A percentile compares a stretch with the other conserved stretches of the same genome.
Evolutionary conservation across 2,888 invertebrate species (phyloP).

Genomic region (Lasioglossum marginatum): DNA sequence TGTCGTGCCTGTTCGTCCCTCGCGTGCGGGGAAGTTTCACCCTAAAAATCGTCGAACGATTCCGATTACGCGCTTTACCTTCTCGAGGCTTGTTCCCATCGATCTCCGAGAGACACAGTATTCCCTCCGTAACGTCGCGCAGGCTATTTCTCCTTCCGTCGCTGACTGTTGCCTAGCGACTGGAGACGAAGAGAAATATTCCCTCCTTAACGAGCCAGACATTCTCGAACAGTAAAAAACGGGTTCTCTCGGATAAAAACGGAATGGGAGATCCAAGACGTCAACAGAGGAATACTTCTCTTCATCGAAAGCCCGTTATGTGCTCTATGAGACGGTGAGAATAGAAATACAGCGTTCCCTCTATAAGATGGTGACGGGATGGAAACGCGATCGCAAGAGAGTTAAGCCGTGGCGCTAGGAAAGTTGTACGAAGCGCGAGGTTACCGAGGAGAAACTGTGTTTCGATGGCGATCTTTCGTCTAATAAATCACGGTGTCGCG

Average conservation of each 20-base stretch:
- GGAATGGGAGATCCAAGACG: not conserved
- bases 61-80: constrained; percentile 79
- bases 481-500: not conserved
- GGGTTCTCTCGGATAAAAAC: not conserved
- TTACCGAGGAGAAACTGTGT: not conserved
- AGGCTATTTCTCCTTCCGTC: not conserved
- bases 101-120: not conserved
- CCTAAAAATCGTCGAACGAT: constrained; percentile 61
- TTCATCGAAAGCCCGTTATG: not conserved
- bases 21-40: constrained; percentile 42
- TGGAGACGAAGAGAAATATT: not conserved
- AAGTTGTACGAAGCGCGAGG: not conserved
- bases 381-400: not conserved
- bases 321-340: not conserved
- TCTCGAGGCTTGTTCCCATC: not conserved
- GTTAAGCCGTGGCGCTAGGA: not conserved
- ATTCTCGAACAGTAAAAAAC: not conserved
- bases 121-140: not conserved
- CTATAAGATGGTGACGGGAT: not conserved
- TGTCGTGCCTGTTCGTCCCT: constrained; percentile 55
- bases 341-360: not conserved
- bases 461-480: not conserved
- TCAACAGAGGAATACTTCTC: not conserved
- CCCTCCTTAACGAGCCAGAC: not conserved
- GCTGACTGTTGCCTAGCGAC: not conserved